Conservation (phyloP, 2,888 invertebrate species). For the Gastrophysa polygoni region DNA sequence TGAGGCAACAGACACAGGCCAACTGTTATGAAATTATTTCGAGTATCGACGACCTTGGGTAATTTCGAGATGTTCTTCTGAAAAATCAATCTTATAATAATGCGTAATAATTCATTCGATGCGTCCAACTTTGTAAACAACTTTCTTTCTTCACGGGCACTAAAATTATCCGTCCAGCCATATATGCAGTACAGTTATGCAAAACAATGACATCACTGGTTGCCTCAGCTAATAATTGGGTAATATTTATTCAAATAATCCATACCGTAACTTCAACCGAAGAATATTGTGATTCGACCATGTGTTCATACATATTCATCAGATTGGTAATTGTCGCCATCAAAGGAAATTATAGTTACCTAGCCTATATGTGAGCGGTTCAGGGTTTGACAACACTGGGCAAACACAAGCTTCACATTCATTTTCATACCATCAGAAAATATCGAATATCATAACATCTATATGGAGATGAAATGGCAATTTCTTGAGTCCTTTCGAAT, state of each 20-base stretch:
- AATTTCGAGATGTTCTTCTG: too few relatives aligned
- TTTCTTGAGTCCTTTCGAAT: too few relatives aligned
- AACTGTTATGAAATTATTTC: too few relatives aligned
- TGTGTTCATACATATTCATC: neutral
- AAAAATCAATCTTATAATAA: too few relatives aligned
- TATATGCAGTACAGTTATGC: constrained; percentile 23
- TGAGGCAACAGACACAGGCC: too few relatives aligned
- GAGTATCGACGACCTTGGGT: too few relatives aligned
- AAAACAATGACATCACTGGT: constrained; percentile 23
- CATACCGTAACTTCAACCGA: neutral
- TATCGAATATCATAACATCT: too few relatives aligned
- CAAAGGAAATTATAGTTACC: neutral
- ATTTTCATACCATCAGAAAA: too few relatives aligned
- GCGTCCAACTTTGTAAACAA: neutral
- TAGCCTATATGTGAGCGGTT: neutral
- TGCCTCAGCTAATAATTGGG: constrained; percentile 14
- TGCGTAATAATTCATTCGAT: neutral
- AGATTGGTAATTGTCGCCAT: neutral
- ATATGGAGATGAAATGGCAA: too few relatives aligned
- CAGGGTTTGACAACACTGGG: neutral
- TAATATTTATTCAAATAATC: constrained; percentile 20
- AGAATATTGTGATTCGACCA: neutral
- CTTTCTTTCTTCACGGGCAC: constrained; percentile 9
- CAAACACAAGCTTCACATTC: neutral
- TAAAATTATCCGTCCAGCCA: constrained; percentile 12